Evolutionary conservation across 2,797 vertebrate species (phyloP).

Genomic region (Mormyrops boulengeri): DNA sequence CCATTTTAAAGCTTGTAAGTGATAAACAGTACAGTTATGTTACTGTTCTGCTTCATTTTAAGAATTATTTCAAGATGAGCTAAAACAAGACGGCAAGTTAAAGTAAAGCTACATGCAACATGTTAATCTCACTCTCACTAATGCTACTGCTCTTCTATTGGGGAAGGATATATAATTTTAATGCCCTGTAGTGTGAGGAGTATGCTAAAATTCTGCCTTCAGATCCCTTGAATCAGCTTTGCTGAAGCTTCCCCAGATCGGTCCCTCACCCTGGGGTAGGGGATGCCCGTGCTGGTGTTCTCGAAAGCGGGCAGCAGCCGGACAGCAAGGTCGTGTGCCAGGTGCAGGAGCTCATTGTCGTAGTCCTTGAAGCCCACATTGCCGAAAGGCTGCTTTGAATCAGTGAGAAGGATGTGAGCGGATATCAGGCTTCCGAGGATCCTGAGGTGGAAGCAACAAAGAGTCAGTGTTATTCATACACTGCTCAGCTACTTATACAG

Average conservation of each 20-base stretch:
- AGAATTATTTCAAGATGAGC: background rate
- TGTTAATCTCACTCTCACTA: background rate
- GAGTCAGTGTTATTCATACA: background rate
- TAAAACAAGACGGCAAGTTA: background rate
- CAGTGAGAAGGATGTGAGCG: slow-evolving; percentile 91
- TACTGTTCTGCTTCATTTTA: background rate
- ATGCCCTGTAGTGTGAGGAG: background rate
- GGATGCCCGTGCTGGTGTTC: slow-evolving; percentile 95
- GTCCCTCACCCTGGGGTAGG: slow-evolving; percentile 81
- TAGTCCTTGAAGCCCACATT: slow-evolving; percentile 80
- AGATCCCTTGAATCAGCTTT: background rate
- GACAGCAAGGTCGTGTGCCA: slow-evolving; percentile 91
- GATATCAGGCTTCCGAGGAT: slow-evolving; percentile 94
- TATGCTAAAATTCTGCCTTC: background rate
- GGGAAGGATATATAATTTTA: background rate
- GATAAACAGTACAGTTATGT: background rate
- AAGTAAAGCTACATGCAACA: background rate
- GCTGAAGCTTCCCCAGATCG: background rate
- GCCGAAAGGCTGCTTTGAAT: slow-evolving; percentile 87
- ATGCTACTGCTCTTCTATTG: background rate
- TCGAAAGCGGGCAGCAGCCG: slow-evolving; percentile 93
- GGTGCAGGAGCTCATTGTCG: slow-evolving; percentile 84
- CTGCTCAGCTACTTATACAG: background rate
- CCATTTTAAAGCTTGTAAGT: background rate
- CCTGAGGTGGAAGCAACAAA: slow-evolving; percentile 47